phyloP scores from a whole-genome alignment of 2,888 invertebrate species.

The Hypselothyrea guttata region DNA sequence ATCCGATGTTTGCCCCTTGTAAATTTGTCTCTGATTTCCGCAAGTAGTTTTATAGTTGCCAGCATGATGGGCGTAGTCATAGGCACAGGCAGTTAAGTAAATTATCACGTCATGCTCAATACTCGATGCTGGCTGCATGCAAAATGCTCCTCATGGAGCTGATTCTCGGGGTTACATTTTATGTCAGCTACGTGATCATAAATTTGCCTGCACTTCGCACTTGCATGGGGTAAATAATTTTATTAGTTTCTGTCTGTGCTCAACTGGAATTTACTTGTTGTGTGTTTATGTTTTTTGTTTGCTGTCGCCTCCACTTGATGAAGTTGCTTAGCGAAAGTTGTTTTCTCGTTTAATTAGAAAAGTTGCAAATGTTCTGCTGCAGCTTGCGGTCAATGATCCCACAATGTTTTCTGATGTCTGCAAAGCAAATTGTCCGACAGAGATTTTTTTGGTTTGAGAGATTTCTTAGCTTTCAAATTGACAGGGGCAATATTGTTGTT shows the following conservation, averaged over 20 bases:
- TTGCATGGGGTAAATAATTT: slow-evolving; percentile 45
- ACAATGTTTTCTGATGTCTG: not conserved
- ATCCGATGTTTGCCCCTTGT: slow-evolving; percentile 57
- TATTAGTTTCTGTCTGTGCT: slow-evolving; percentile 33
- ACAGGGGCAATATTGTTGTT: too few relatives aligned
- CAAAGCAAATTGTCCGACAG: not conserved
- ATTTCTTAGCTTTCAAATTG: not conserved
- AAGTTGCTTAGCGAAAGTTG: slow-evolving; percentile 32
- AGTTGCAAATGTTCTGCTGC: slow-evolving; percentile 45
- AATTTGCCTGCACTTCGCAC: slow-evolving; percentile 53
- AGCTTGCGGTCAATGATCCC: slow-evolving; percentile 44
- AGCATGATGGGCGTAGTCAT: not conserved
- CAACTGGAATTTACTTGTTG: not conserved
- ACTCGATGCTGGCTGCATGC: slow-evolving; percentile 41
- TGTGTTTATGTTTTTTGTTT: slow-evolving; percentile 8
- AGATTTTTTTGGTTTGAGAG: not conserved
- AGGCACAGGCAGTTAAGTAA: slow-evolving; percentile 43
- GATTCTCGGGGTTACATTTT: slow-evolving; percentile 39
- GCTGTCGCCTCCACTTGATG: slow-evolving; percentile 41
- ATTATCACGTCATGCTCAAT: slow-evolving; percentile 58
- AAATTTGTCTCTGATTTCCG: slow-evolving; percentile 55
- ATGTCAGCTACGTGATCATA: slow-evolving; percentile 67
- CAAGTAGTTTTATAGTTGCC: slow-evolving; percentile 16
- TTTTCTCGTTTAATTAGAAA: slow-evolving; percentile 63
- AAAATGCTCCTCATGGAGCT: slow-evolving; percentile 15